Base-by-base conservation (phyloP, 92 coral and sea anemone genomes). In the Chrysogorgia sp. region DNA sequence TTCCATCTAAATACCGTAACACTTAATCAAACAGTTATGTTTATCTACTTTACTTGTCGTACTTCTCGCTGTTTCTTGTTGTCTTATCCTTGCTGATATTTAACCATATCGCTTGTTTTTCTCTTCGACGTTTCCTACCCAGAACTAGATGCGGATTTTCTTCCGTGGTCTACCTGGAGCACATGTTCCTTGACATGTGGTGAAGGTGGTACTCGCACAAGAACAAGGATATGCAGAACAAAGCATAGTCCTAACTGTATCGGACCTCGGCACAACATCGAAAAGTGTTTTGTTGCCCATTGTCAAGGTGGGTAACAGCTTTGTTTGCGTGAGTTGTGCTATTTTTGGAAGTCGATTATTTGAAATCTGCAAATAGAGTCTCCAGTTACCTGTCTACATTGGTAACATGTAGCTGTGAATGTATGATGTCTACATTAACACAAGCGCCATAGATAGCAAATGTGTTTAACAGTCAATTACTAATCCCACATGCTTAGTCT, bases 141-240 rank as follows among this genome's bases (percentile, higher is more conserved):
- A 72, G 79, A 72, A 21, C 50, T 72, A 17, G 82, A 79, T 30
- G 68, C 80, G 20, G 86, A 72, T 66, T 80, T 84, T 64, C 72
- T 77, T 24, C 76, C 87, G 0, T 90, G 96, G 96, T 81, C 86
- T 8, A 69, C 33, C 21, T 90, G 96, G 96, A 52, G 88, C 17
- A 25, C 5, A 20, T 90, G 96, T 34, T 88, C 85, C 61, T 58
- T 58, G 13, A 57, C 86, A 10, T 90, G 96, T 75, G 96, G 92
- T 29, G 24, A 34, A 21, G 65, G 53, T 10, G 96, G 91, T 19
- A 34, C 62, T n/a, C 76, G 71, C 22, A 63, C 86, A 24, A 88
- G 96, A n/a, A 47, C 82, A 47, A 86, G 96, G 24, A 41, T 53
- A 29, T 90, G 96, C 40, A 62, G 43, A 3, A 41, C 55, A 32